Base-by-base conservation (phyloP, 2,888 invertebrate species). In the Melipona bicolor region DNA sequence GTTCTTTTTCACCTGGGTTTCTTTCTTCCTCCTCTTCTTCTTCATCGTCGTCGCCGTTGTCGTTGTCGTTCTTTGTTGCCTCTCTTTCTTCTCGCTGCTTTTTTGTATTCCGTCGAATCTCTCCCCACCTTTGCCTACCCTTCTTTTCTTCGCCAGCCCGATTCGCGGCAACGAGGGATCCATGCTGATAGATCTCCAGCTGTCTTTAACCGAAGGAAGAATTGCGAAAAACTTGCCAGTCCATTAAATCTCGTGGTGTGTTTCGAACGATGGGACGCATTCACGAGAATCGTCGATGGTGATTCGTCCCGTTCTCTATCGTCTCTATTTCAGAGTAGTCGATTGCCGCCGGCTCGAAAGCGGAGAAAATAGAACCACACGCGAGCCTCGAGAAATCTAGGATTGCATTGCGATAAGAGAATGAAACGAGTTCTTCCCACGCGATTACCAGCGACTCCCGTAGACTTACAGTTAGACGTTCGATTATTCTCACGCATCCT, bases 11-110 rank as follows among this genome's bases (percentile, higher is more conserved):
- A 77, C 76, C 52, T 81, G 61, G 32, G 72, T 80, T 87, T 83
- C 89, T 91, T 86, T 89, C 90, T 88, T 88, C 90, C 91, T 90
- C 90, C 89, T 36, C 83, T 87, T 83, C 84, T 83, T 80, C 89
- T 90, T 83, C 79, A 4, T 81, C 87, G 84, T 88, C 69, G 71
- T 76, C 79, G 52, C 78, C 79, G 81, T 88, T 85, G 84, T 81
- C 81, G 81, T 79, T 69, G 67, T n/a, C 0, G 13, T 59, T n/a
- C 9, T 56, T 49, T 52, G 64, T 54, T 49, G 49, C 17, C 49
- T 32, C 50, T 32, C 3, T 3, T 32, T 52, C n/a, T 3, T 27
- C 62, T 19, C 21, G 6, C 43, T 43, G 43, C 43, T 43, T 43
- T 43, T 43, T 43, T 43, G 43, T 43, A 43, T 43, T 11, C 43